A percentile compares a stretch with the other conserved stretches of the same genome.
Evolutionary conservation across 2,888 invertebrate genomes (phyloP).

Genomic region (Megastigmus dorsalis): DNA sequence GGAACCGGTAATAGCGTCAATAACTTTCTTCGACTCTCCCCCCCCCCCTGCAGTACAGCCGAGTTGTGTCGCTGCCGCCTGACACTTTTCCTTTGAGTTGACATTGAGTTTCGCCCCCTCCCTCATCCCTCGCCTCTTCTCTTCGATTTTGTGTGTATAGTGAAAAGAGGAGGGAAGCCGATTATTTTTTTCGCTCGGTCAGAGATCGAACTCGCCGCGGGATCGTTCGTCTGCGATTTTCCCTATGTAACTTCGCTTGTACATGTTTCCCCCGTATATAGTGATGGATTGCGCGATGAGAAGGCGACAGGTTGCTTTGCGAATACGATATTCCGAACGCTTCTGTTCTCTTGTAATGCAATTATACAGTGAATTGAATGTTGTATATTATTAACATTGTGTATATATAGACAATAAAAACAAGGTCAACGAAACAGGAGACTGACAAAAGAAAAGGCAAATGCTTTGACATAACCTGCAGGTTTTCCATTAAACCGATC

Average conservation of each 20-base stretch:
- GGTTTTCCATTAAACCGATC: too few relatives aligned
- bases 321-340: too few relatives aligned
- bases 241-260: too few relatives aligned
- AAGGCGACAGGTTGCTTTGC: background rate
- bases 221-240: conserved; percentile 4
- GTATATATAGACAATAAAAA: too few relatives aligned
- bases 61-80: conserved; percentile 44
- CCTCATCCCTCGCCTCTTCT: background rate
- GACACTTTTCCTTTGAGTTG: conserved; percentile 52
- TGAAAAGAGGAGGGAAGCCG: background rate
- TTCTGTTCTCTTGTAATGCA: too few relatives aligned
- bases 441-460: too few relatives aligned
- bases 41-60: too few relatives aligned
- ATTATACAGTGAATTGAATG: too few relatives aligned
- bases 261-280: background rate
- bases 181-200: conserved; percentile 7
- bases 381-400: too few relatives aligned
- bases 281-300: background rate
- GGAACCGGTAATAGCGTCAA: conserved; percentile 54
- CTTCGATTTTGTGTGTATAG: background rate
- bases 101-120: background rate
- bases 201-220: background rate
- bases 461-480: too few relatives aligned
- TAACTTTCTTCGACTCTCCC: conserved; percentile 57
- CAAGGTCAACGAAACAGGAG: too few relatives aligned